phyloP scores from a whole-genome alignment of 2,888 invertebrate species.

The Diachrysia chrysitis region DNA sequence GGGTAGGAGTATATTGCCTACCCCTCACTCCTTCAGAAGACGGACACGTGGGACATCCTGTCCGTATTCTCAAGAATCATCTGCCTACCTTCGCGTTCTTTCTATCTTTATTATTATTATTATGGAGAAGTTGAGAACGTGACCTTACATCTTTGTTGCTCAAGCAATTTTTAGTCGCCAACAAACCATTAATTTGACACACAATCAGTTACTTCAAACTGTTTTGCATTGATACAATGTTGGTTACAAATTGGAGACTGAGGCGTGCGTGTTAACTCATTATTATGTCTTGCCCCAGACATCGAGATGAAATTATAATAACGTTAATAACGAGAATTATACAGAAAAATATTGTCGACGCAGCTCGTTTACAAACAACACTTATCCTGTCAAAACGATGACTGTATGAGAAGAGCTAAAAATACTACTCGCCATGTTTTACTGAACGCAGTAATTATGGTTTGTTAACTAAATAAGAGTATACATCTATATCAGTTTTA shows the following conservation, averaged over 20 bases:
- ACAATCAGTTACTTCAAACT: not conserved
- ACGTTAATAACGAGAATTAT: slow-evolving; percentile 61
- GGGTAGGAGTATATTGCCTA: too few species aligned
- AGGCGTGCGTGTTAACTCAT: slow-evolving; percentile 69
- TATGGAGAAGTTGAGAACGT: not conserved
- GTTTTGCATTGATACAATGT: slow-evolving; percentile 32
- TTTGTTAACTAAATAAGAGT: slow-evolving; percentile 36
- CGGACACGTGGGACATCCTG: too few species aligned
- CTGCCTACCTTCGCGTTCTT: not conserved
- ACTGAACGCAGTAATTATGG: slow-evolving; percentile 57
- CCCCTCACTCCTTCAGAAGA: too few species aligned
- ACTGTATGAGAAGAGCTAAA: slow-evolving; percentile 63
- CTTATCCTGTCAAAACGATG: slow-evolving; percentile 71
- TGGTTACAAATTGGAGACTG: slow-evolving; percentile 35
- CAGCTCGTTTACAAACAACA: slow-evolving; percentile 67
- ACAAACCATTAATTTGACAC: not conserved
- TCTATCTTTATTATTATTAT: not conserved
- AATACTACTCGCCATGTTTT: slow-evolving; percentile 66
- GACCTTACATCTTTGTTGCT: not conserved
- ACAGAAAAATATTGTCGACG: slow-evolving; percentile 72
- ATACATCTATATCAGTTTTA: slow-evolving; percentile 53
- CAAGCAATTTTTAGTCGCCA: not conserved
- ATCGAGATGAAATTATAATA: slow-evolving; percentile 71
- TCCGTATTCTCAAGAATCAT: too few species aligned
- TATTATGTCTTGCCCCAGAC: slow-evolving; percentile 63